phyloP scores from a whole-genome alignment of 2,113 vertebrate genomes.

The Cinclus mexicanus region DNA sequence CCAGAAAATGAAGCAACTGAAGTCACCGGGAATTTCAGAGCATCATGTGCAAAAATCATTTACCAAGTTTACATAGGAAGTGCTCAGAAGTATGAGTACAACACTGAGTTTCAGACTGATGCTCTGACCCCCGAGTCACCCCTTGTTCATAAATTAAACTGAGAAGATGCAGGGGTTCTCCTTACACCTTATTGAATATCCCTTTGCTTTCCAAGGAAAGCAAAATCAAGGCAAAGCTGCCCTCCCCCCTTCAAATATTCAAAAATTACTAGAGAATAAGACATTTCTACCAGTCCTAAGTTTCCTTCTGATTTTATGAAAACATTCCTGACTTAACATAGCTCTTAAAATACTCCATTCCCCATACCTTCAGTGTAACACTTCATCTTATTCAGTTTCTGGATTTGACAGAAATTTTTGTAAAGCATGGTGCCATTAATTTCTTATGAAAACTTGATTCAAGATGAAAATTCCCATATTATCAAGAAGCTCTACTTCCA shows the following conservation, averaged over 20 bases:
- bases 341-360: background rate
- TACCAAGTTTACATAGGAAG: background rate
- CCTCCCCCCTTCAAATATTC: background rate
- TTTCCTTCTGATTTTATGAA: background rate
- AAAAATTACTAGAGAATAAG: background rate
- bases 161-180: background rate
- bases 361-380: background rate
- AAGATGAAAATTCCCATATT: background rate
- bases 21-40: background rate
- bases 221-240: background rate
- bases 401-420: background rate
- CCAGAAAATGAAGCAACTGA: background rate
- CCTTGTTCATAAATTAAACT: background rate
- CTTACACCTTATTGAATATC: background rate
- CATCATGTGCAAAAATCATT: background rate
- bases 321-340: background rate
- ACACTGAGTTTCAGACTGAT: background rate
- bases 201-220: background rate
- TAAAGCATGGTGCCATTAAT: background rate
- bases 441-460: background rate
- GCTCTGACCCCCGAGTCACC: background rate
- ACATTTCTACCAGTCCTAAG: background rate
- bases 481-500: background rate
- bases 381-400: background rate
- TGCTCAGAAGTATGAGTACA: background rate